Percentiles rank a stretch among this genome's conserved stretches.
Evolutionary conservation across 2,797 vertebrate genomes (phyloP).

Genomic region (Artibeus lituratus): DNA sequence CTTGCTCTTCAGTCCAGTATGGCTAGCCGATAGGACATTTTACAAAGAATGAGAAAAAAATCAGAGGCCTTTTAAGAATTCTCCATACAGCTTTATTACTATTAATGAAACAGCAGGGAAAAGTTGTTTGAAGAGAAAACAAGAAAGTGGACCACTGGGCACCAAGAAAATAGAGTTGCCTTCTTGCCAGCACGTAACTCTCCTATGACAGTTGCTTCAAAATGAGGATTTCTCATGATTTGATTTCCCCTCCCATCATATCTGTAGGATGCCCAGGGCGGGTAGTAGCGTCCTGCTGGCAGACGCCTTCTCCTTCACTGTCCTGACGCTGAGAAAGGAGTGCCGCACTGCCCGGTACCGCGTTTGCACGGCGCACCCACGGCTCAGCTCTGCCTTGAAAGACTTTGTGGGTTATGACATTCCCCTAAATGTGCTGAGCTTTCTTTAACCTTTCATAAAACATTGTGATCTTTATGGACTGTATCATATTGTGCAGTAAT

Average conservation of each 20-base stretch:
- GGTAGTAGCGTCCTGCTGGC: not conserved
- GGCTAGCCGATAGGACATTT: not conserved
- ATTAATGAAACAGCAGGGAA: conserved; percentile 6
- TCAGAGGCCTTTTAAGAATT: not conserved
- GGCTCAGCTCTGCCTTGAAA: conserved; percentile 87
- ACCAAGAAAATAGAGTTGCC: conserved; percentile 4
- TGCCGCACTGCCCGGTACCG: conserved; percentile 66
- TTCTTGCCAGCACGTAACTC: not conserved
- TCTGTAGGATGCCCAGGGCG: not conserved
- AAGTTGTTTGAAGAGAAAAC: conserved; percentile 7
- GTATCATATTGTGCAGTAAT: conserved; percentile 99
- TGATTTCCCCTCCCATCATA: not conserved
- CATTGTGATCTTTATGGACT: conserved; percentile 99
- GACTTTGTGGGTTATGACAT: conserved; percentile 94
- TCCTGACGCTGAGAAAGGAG: conserved; percentile 38
- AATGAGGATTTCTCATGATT: not conserved
- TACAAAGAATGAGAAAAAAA: not conserved
- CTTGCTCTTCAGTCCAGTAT: conserved; percentile 18
- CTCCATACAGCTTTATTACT: not conserved
- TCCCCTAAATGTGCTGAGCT: conserved; percentile 99
- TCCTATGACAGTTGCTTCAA: not conserved
- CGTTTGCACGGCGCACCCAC: conserved; percentile 83
- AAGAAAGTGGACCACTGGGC: not conserved
- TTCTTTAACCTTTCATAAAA: conserved; percentile 99
- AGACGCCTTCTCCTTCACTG: not conserved